These are phyloP conservation scores for Melieria omissa DNA, from an alignment of 2,888 invertebrate genomes.

Conservation along the genomic window DNA sequence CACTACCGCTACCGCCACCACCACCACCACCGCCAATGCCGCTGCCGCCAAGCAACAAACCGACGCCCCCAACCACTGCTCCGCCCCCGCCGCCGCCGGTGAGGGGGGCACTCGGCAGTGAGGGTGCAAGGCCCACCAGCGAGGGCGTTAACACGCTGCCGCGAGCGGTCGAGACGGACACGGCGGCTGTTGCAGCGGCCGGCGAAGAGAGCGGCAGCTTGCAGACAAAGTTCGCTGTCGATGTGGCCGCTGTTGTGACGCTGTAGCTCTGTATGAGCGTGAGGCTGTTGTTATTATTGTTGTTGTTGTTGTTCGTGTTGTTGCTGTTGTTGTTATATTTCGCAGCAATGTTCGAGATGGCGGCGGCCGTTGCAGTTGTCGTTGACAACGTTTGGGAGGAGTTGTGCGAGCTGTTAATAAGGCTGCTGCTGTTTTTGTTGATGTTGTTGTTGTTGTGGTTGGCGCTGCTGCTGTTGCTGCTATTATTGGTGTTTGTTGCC, in stretches of 20 bases:
- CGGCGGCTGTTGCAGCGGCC: slow-evolving; percentile 65
- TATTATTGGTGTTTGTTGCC: slow-evolving; percentile 52
- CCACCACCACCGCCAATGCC: slow-evolving; percentile 1
- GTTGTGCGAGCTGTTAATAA: slow-evolving; percentile 41
- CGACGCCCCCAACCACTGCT: slow-evolving; percentile 20
- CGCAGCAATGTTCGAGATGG: slow-evolving; percentile 12
- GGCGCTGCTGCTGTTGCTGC: slow-evolving; percentile 37
- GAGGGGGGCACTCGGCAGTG: slow-evolving; percentile 43
- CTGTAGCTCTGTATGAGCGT: neutral
- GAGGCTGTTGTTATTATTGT: slow-evolving; percentile 16
- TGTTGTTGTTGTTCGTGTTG: slow-evolving; percentile 13
- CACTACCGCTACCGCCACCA: slow-evolving; percentile 43
- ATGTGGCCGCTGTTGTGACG: slow-evolving; percentile 32
- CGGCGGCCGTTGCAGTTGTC: slow-evolving; percentile 18
- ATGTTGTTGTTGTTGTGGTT: slow-evolving; percentile 43
- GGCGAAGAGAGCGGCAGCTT: slow-evolving; percentile 70
- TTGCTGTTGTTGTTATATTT: neutral
- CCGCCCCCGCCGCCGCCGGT: slow-evolving; percentile 38
- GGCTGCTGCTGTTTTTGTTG: slow-evolving; percentile 39
- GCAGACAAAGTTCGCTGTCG: slow-evolving; percentile 52
- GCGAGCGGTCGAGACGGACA: slow-evolving; percentile 57
- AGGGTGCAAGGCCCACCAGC: slow-evolving; percentile 53
- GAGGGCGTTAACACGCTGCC: slow-evolving; percentile 46
- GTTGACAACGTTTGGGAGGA: slow-evolving; percentile 48
- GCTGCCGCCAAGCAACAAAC: slow-evolving; percentile 39